A percentile compares a stretch with the other conserved stretches of the same genome.
phyloP scores from a whole-genome alignment of 2,888 invertebrate species.

The Matsumyia berberina region DNA sequence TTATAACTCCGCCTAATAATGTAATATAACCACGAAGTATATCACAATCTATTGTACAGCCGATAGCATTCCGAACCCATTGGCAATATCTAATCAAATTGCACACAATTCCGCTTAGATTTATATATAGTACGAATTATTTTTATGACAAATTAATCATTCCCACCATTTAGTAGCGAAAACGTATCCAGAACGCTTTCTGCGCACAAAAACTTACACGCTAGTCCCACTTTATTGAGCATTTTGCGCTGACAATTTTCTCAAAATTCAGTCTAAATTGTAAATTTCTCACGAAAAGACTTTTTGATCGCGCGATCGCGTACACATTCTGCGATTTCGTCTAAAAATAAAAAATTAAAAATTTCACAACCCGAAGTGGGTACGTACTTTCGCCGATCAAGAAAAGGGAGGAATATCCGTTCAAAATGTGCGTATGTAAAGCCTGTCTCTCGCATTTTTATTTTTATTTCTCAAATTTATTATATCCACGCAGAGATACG shows the following conservation, averaged over 20 bases:
- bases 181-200: background rate
- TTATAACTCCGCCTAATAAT: background rate
- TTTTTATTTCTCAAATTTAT: slow-evolving; percentile 14
- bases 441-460: slow-evolving; percentile 27
- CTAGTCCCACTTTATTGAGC: slow-evolving; percentile 3
- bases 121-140: background rate
- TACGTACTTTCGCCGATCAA: slow-evolving; percentile 5
- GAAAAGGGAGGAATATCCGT: slow-evolving; percentile 1
- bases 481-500: slow-evolving; percentile 1
- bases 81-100: background rate
- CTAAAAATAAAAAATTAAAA: slow-evolving; percentile 43
- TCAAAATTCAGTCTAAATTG: slow-evolving; percentile 59
- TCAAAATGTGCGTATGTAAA: slow-evolving; percentile 36
- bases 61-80: background rate
- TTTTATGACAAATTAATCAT: slow-evolving; percentile 30
- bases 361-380: background rate
- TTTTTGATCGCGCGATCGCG: slow-evolving; percentile 5
- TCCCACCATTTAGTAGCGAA: background rate
- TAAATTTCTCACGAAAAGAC: slow-evolving; percentile 56
- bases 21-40: background rate
- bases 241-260: slow-evolving; percentile 37
- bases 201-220: slow-evolving; percentile 4
- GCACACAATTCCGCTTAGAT: background rate
- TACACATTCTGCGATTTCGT: slow-evolving; percentile 6
- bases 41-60: background rate